Conservation (phyloP, 2,888 invertebrate genomes). For the Chrysodeixis includens region DNA sequence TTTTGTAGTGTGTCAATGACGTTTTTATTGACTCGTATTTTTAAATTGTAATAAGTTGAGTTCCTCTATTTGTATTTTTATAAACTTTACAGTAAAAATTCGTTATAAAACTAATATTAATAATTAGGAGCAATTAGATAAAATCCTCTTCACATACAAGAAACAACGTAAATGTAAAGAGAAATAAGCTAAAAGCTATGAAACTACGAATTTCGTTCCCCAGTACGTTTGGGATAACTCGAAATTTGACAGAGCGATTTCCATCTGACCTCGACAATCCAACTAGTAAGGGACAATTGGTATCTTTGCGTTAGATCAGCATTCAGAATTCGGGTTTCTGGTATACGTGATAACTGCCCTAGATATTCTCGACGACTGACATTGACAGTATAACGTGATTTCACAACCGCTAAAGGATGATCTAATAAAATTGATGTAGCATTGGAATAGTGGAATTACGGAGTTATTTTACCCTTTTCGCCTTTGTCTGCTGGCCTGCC, state of each 20-base stretch:
- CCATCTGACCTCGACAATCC: constrained; percentile 5
- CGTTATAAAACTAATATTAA: no score
- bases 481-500: constrained; percentile 92
- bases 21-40: no score
- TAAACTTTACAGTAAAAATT: no score
- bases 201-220: not conserved
- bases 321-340: constrained; percentile 5
- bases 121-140: no score
- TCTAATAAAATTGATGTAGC: not conserved
- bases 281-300: constrained; percentile 2
- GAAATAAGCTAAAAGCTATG: not conserved
- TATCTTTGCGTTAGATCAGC: constrained; percentile 7
- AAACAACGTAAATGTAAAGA: no score
- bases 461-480: constrained; percentile 88
- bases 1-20: no score
- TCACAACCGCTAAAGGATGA: not conserved
- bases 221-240: not conserved
- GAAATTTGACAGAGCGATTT: constrained; percentile 4
- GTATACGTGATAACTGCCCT: not conserved
- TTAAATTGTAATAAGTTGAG: no score
- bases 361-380: constrained; percentile 1
- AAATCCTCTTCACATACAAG: no score
- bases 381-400: constrained; percentile 7
- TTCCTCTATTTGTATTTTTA: no score
- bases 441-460: not conserved